Conservation (phyloP, 1,140 invertebrate genomes). For the Gryon sp. region DNA sequence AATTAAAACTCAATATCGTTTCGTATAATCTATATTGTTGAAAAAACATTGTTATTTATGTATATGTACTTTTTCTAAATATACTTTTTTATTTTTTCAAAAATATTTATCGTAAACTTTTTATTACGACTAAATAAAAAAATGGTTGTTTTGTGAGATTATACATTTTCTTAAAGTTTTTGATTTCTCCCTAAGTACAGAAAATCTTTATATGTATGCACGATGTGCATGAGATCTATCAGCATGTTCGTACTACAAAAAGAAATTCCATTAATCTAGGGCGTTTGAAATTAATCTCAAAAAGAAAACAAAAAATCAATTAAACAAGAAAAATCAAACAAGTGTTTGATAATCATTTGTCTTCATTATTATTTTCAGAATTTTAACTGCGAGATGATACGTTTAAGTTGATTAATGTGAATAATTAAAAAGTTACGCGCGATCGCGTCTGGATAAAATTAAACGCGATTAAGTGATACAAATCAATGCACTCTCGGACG, state of each 20-base stretch:
- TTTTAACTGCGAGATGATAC: background rate
- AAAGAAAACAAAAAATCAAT: background rate
- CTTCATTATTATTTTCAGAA: background rate
- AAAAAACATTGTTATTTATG: too few species aligned
- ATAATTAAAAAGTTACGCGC: conserved; percentile 6
- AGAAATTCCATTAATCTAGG: background rate
- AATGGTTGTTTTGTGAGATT: background rate
- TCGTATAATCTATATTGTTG: too few species aligned
- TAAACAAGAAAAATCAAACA: too few species aligned
- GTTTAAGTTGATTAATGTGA: background rate
- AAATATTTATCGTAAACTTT: too few species aligned
- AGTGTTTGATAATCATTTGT: too few species aligned
- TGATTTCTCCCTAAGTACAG: background rate
- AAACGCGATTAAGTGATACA: background rate
- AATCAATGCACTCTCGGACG: conserved; percentile 9
- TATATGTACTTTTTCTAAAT: too few species aligned
- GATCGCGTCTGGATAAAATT: background rate
- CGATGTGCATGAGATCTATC: background rate
- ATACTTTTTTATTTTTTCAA: too few species aligned
- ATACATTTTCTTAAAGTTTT: background rate
- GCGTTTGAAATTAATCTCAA: background rate
- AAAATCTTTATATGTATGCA: too few species aligned
- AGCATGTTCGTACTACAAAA: background rate
- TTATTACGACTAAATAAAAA: too few species aligned
- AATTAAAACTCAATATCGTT: too few species aligned